A percentile compares a stretch with the other conserved stretches of the same genome.
These are phyloP conservation scores for Philereme transversata DNA, from an alignment of 2,888 invertebrate species.

Conservation along the genomic window DNA sequence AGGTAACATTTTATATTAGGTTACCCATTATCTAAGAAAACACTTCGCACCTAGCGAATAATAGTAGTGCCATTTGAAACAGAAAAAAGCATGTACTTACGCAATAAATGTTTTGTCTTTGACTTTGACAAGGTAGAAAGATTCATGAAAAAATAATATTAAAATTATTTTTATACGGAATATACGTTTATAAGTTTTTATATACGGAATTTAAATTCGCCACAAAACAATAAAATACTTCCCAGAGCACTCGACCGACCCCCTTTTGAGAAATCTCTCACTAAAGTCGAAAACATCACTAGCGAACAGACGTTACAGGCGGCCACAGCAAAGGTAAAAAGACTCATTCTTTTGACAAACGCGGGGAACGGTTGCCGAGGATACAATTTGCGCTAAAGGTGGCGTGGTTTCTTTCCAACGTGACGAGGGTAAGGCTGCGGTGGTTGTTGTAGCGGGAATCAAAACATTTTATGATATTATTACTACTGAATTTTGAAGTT, in stretches of 20 bases:
- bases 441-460: conserved; percentile 22
- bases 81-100: too few species aligned
- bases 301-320: conserved; percentile 21
- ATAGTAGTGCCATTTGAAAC: too few species aligned
- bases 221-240: conserved; percentile 8
- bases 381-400: conserved; percentile 68
- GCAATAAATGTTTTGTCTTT: too few species aligned
- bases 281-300: conserved; percentile 25
- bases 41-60: too few species aligned
- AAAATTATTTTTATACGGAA: too few species aligned
- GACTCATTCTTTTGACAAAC: conserved; percentile 72
- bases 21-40: too few species aligned
- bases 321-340: conserved; percentile 50
- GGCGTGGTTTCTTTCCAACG: conserved; percentile 47
- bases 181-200: too few species aligned
- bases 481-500: too few species aligned
- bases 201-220: too few species aligned
- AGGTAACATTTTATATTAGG: too few species aligned
- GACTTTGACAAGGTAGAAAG: too few species aligned
- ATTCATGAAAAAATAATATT: too few species aligned
- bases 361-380: conserved; percentile 51
- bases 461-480: conserved; percentile 8
- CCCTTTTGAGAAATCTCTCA: conserved; percentile 9
- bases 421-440: conserved; percentile 38
- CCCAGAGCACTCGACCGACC: conserved; percentile 9